A percentile compares a stretch with the other conserved stretches of the same genome.
Evolutionary conservation across 1,140 invertebrate genomes (phyloP).

Genomic region (Lanistes nyassanus): DNA sequence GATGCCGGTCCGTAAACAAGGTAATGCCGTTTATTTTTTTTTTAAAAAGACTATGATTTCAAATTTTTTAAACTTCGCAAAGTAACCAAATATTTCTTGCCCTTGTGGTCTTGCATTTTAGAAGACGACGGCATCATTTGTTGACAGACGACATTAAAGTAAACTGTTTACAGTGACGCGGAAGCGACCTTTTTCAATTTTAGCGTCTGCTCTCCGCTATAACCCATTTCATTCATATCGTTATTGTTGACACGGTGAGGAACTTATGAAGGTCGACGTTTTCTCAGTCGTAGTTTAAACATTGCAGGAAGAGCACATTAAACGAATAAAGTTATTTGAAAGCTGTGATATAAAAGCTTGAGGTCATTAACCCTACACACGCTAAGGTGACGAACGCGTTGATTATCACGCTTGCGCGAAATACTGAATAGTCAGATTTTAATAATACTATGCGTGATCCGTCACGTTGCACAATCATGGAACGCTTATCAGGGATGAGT

Average conservation of each 20-base stretch:
- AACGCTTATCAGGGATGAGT: too few species aligned
- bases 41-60: background rate
- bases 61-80: background rate
- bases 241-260: background rate
- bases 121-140: too few species aligned
- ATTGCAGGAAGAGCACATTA: background rate
- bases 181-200: background rate
- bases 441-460: too few species aligned
- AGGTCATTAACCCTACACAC: too few species aligned
- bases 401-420: too few species aligned
- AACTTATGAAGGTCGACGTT: background rate
- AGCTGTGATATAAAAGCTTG: too few species aligned
- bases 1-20: constrained; percentile 31
- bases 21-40: background rate
- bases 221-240: background rate
- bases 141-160: background rate
- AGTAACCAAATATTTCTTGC: background rate
- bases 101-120: background rate
- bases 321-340: too few species aligned
- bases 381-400: too few species aligned
- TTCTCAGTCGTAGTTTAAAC: background rate
- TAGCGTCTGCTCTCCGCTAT: background rate
- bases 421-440: too few species aligned
- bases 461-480: too few species aligned
- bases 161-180: background rate